Conservation (phyloP, 1,140 invertebrate genomes). For the Brachionus koreanus region DNA sequence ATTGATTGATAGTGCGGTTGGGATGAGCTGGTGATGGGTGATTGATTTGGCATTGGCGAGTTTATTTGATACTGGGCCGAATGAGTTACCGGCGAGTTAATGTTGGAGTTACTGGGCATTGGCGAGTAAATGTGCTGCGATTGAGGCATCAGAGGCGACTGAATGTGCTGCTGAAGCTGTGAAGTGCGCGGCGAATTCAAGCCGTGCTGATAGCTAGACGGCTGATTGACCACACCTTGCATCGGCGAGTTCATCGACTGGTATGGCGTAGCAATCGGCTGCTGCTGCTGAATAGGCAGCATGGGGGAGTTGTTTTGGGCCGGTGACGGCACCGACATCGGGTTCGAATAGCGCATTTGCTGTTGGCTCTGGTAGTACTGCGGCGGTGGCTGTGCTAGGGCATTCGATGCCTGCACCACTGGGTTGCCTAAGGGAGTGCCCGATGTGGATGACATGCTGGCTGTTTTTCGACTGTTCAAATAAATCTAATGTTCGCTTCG, state of each 20-base stretch:
- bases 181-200: not conserved
- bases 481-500: not conserved
- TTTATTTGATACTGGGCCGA: conserved; percentile 14
- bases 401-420: not conserved
- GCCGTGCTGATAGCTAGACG: not conserved
- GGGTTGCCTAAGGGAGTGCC: not conserved
- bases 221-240: not conserved
- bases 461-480: not conserved
- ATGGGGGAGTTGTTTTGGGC: not conserved
- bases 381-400: not conserved
- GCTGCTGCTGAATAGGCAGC: not conserved
- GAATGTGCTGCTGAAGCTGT: conserved; percentile 12
- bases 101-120: not conserved
- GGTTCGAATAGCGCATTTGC: conserved; percentile 23
- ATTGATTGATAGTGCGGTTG: conserved; percentile 19
- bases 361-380: conserved; percentile 16
- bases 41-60: conserved; percentile 27
- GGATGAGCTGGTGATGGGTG: not conserved
- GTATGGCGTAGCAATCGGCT: not conserved
- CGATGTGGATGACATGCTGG: not conserved
- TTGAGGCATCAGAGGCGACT: conserved; percentile 22
- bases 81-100: not conserved
- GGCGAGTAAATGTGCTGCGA: conserved; percentile 24
- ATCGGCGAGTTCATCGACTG: conserved; percentile 18
- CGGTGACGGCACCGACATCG: conserved; percentile 27